These are phyloP conservation scores for Platysteira castanea DNA, from an alignment of 2,113 vertebrate genomes.

Conservation along the genomic window DNA sequence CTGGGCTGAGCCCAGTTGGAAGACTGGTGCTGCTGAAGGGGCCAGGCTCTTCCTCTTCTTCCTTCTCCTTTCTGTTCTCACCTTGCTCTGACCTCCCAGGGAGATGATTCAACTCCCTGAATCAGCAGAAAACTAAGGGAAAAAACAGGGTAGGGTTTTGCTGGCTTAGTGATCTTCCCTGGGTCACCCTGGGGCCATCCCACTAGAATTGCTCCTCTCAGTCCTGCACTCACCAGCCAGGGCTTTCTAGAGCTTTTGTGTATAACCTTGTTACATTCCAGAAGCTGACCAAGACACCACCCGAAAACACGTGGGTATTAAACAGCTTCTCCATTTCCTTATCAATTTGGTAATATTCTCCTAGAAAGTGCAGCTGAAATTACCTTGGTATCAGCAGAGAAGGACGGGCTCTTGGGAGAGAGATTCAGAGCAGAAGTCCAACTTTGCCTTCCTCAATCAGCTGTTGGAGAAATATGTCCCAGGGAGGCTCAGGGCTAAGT, in stretches of 20 bases:
- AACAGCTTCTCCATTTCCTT: neutral
- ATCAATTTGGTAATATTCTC: neutral
- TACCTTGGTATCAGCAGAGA: neutral
- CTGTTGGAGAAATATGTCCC: neutral
- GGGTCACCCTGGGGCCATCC: neutral
- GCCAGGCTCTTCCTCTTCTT: neutral
- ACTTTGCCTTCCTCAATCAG: neutral
- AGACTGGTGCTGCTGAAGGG: neutral
- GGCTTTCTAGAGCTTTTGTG: neutral
- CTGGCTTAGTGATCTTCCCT: neutral
- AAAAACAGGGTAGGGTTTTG: neutral
- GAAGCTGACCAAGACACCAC: neutral
- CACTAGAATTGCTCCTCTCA: neutral
- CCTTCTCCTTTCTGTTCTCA: neutral
- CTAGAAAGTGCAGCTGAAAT: neutral
- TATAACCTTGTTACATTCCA: neutral
- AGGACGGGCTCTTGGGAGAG: neutral
- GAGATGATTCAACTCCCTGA: neutral
- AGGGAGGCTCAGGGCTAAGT: neutral
- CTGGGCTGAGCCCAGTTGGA: neutral
- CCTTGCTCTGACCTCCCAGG: neutral
- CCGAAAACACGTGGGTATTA: neutral
- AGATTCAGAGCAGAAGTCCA: neutral
- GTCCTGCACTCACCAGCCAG: fast-evolving
- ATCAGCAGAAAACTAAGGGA: neutral